phyloP scores from a whole-genome alignment of 2,888 invertebrate species.

The Drosophila algonquin region DNA sequence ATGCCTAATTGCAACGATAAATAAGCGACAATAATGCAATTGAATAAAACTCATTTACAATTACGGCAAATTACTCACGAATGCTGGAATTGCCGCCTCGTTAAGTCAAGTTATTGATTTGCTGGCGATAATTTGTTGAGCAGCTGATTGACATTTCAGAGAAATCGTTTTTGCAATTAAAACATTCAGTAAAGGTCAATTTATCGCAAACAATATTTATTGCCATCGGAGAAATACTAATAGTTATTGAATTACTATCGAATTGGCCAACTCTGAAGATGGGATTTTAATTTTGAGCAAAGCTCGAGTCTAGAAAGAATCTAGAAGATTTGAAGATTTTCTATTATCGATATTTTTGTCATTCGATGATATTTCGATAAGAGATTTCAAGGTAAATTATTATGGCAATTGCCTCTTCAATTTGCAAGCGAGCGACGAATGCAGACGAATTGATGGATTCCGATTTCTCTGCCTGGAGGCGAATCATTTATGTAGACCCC shows the following conservation, averaged over 20 bases:
- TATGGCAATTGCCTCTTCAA: not conserved
- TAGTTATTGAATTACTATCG: not conserved
- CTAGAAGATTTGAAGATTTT: no score
- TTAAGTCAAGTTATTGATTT: conserved; percentile 16
- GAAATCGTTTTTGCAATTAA: not conserved
- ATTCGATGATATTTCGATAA: not conserved
- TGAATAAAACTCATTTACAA: conserved; percentile 38
- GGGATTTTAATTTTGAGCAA: no score
- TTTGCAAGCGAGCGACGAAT: not conserved
- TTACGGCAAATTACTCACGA: conserved; percentile 38
- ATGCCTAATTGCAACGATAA: conserved; percentile 40
- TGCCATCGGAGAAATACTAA: not conserved
- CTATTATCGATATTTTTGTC: not conserved
- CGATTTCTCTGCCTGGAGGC: conserved; percentile 55
- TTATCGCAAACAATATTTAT: no score
- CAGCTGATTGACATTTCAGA: not conserved
- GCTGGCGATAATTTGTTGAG: conserved; percentile 16
- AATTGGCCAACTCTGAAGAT: not conserved
- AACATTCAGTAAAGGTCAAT: not conserved
- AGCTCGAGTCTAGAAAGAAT: no score
- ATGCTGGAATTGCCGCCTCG: conserved; percentile 10
- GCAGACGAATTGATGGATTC: conserved; percentile 21
- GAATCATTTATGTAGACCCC: conserved; percentile 34
- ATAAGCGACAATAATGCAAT: conserved; percentile 33
- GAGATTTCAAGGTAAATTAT: conserved; percentile 1